Conservation (phyloP, 2,113 vertebrate genomes). For the Lota lota region DNA sequence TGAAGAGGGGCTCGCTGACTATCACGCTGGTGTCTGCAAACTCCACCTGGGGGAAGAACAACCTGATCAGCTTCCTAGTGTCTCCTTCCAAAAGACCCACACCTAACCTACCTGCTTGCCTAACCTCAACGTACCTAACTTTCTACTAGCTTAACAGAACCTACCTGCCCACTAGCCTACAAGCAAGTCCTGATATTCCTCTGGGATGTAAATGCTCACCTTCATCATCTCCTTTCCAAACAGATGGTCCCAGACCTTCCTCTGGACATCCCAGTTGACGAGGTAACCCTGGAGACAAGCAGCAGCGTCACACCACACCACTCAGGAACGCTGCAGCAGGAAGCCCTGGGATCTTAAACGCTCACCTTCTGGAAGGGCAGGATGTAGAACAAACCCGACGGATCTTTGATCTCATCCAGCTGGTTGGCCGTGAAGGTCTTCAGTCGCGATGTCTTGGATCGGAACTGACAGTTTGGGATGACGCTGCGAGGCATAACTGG, state of each 20-base stretch:
- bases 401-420: conserved; percentile 97
- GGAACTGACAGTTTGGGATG: conserved; percentile 97
- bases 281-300: conserved; percentile 84
- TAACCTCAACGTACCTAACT: too few relatives aligned
- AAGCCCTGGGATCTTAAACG: accelerated
- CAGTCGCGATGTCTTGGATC: conserved; percentile 92
- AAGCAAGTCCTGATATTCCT: too few relatives aligned
- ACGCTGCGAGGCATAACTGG: conserved; percentile 69
- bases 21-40: conserved; percentile 92
- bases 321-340: background rate
- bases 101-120: too few relatives aligned
- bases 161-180: too few relatives aligned
- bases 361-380: conserved; percentile 95
- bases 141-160: too few relatives aligned
- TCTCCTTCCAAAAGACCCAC: too few relatives aligned
- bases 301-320: background rate
- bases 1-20: conserved; percentile 96
- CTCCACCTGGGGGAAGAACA: conserved; percentile 82
- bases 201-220: conserved; percentile 62
- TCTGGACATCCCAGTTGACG: conserved; percentile 98
- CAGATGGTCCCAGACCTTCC: conserved; percentile 98
- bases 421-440: conserved; percentile 98
- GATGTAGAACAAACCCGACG: conserved; percentile 95
- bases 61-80: too few relatives aligned
- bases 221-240: conserved; percentile 99